phyloP scores from a whole-genome alignment of 2,888 invertebrate genomes.

The Quadroppia sp. region DNA sequence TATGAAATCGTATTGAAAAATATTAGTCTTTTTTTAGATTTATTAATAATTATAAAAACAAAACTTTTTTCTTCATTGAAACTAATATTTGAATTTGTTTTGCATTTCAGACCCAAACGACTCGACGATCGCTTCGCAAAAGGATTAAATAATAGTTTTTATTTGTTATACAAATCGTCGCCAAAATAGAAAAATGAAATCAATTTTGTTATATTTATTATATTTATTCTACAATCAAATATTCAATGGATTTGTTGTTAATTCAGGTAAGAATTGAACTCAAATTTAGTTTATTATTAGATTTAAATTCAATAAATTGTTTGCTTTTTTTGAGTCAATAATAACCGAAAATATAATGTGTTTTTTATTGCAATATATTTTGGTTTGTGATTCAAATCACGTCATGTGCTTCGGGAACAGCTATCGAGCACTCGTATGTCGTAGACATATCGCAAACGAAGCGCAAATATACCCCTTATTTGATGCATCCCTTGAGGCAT shows the following conservation, averaged over 20 bases:
- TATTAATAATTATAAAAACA: too few relatives aligned
- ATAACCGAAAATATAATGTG: not conserved
- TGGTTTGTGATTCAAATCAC: not conserved
- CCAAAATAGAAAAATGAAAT: too few relatives aligned
- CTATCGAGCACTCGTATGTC: not conserved
- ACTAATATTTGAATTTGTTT: too few relatives aligned
- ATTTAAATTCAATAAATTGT: not conserved
- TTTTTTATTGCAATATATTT: not conserved
- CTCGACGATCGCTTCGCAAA: too few relatives aligned
- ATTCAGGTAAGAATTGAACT: not conserved
- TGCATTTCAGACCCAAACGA: too few relatives aligned
- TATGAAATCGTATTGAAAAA: too few relatives aligned
- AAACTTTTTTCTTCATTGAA: too few relatives aligned
- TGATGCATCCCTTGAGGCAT: conserved; percentile 24
- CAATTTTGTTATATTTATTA: too few relatives aligned
- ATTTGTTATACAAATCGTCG: too few relatives aligned
- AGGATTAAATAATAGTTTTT: too few relatives aligned
- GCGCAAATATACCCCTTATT: conserved; percentile 20
- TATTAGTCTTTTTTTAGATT: too few relatives aligned
- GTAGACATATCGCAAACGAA: not conserved
- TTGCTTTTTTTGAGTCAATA: conserved; percentile 7
- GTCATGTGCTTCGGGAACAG: not conserved
- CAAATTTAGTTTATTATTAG: not conserved
- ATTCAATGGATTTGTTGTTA: not conserved
- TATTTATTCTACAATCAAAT: too few relatives aligned